A percentile compares a stretch with the other conserved stretches of the same genome.
phyloP scores from a whole-genome alignment of 2,888 invertebrate genomes.

The Phaonia tiefii region DNA sequence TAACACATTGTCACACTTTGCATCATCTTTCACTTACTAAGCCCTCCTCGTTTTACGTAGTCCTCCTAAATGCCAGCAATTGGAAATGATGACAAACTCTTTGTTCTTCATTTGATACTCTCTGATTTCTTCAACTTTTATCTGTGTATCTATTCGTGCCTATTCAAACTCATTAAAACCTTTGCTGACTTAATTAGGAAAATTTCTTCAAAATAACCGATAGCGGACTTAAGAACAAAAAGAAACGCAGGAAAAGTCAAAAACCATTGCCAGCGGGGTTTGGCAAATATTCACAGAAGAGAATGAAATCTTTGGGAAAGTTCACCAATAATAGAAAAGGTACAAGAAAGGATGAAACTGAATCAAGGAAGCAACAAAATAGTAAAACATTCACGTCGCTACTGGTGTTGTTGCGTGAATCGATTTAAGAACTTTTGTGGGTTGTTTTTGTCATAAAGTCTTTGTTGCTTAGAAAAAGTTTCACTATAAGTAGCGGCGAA shows the following conservation, averaged over 20 bases:
- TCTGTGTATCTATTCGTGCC: slow-evolving; percentile 49
- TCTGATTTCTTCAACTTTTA: slow-evolving; percentile 17
- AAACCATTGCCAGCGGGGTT: no score
- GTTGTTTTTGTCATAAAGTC: slow-evolving; percentile 20
- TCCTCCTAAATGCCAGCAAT: not conserved
- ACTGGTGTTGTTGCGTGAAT: slow-evolving; percentile 14
- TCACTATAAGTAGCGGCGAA: slow-evolving; percentile 39
- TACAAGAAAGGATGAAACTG: not conserved
- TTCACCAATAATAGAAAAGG: not conserved
- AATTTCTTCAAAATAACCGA: not conserved
- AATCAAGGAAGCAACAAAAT: slow-evolving; percentile 20
- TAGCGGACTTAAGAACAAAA: not conserved
- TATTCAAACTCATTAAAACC: slow-evolving; percentile 48
- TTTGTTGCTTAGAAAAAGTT: slow-evolving; percentile 8
- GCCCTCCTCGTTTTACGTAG: not conserved
- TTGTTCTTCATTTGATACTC: not conserved
- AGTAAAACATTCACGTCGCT: slow-evolving; percentile 1
- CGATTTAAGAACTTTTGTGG: slow-evolving; percentile 40
- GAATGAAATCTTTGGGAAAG: not conserved
- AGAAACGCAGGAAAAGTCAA: no score
- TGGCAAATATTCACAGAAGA: no score
- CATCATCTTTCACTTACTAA: no score
- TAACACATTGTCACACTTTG: no score
- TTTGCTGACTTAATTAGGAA: slow-evolving; percentile 53
- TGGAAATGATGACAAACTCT: slow-evolving; percentile 2